Percentiles rank a stretch among this genome's conserved stretches.
These are phyloP conservation scores for Apocrypta bakeri DNA, from an alignment of 1,140 invertebrate genomes.

Conservation along the genomic window DNA sequence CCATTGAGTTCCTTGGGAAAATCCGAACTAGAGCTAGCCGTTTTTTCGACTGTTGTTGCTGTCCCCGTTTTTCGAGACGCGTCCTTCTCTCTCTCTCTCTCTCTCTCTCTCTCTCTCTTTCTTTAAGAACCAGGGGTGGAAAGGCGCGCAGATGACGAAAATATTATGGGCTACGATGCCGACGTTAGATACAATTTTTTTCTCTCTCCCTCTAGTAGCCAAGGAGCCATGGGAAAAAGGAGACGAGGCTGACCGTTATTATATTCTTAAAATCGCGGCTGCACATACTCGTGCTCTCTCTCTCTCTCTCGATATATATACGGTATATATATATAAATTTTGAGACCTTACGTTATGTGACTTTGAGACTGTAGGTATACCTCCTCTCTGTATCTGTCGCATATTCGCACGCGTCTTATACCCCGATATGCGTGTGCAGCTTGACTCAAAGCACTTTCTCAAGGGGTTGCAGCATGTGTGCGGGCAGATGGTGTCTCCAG, in stretches of 20 bases:
- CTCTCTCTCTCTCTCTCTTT: no score
- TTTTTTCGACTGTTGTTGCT: constrained; percentile 3
- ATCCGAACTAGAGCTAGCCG: neutral
- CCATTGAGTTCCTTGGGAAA: constrained; percentile 47
- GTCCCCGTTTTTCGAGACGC: neutral
- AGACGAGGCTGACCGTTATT: constrained; percentile 32
- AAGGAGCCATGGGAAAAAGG: constrained; percentile 44
- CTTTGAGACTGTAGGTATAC: neutral
- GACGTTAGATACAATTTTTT: constrained; percentile 36
- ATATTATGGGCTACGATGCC: constrained; percentile 40
- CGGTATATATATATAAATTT: neutral
- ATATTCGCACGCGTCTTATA: no score
- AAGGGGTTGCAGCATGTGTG: neutral
- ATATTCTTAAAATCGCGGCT: neutral
- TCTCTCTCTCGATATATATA: neutral
- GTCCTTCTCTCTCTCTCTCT: no score
- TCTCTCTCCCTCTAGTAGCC: neutral
- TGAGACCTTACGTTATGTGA: neutral
- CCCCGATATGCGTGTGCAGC: no score
- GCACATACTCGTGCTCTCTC: neutral
- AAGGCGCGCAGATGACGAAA: constrained; percentile 44
- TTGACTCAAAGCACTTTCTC: neutral
- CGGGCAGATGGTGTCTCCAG: constrained; percentile 8
- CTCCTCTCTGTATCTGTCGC: no score
- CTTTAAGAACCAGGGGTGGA: neutral